phyloP scores from a whole-genome alignment of 2,797 vertebrate species.

The Florisuga fusca region DNA sequence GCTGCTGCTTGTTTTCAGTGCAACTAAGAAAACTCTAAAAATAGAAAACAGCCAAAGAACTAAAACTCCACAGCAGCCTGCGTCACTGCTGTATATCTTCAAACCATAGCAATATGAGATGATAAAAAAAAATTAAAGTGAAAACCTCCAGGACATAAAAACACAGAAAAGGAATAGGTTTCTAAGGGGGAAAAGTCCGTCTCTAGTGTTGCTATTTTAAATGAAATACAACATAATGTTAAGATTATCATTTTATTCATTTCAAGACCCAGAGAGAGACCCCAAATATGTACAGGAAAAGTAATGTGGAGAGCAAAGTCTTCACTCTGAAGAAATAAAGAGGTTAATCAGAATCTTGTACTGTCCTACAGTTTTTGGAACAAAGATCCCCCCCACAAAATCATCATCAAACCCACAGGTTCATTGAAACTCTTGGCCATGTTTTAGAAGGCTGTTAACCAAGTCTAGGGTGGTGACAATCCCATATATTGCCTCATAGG shows the following conservation, averaged over 20 bases:
- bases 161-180: constrained; percentile 14
- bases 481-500: background rate
- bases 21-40: constrained; percentile 36
- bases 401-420: background rate
- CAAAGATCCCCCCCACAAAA: background rate
- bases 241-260: constrained; percentile 6
- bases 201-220: constrained; percentile 27
- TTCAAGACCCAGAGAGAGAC: background rate
- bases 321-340: background rate
- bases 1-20: constrained; percentile 10
- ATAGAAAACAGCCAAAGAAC: constrained; percentile 52
- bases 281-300: background rate
- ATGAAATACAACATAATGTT: constrained; percentile 13
- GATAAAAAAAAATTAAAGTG: background rate
- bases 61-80: constrained; percentile 32
- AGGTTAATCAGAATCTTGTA: background rate
- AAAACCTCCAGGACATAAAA: constrained; percentile 44
- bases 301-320: background rate
- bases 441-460: background rate
- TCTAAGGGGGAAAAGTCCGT: background rate
- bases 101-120: constrained; percentile 6
- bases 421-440: background rate
- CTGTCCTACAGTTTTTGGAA: background rate
- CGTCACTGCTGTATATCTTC: constrained; percentile 40
- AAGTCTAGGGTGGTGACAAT: background rate